Conservation (phyloP, 2,888 invertebrate genomes). For the Trichogramma dendrolimi region DNA sequence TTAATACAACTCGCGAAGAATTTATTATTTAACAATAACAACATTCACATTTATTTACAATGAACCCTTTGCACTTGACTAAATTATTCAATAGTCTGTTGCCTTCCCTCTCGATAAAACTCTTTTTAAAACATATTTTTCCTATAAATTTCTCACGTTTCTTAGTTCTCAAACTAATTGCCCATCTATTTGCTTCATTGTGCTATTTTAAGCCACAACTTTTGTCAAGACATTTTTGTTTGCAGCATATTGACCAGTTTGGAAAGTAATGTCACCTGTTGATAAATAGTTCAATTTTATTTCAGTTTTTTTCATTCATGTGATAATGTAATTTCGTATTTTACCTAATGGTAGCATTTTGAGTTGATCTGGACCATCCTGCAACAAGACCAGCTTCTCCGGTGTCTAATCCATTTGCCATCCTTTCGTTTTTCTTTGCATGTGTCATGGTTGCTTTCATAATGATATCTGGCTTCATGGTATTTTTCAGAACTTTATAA, state of each 20-base stretch:
- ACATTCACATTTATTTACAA: conserved; percentile 24
- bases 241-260: conserved; percentile 28
- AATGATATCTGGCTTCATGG: conserved; percentile 71
- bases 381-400: conserved; percentile 44
- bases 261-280: conserved; percentile 21
- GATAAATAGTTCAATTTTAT: background rate
- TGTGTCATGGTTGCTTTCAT: conserved; percentile 59
- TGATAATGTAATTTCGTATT: background rate
- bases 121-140: background rate
- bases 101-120: conserved; percentile 1
- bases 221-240: conserved; percentile 42
- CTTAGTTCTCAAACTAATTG: too few species aligned
- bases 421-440: conserved; percentile 32
- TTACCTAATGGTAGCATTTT: conserved; percentile 49
- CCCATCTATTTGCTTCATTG: too few species aligned
- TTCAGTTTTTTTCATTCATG: background rate
- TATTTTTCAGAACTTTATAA: conserved; percentile 65
- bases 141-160: too few species aligned
- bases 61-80: background rate
- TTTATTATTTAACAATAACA: conserved; percentile 26
- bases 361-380: conserved; percentile 49
- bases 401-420: conserved; percentile 38
- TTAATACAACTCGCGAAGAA: background rate
- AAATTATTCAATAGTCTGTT: conserved; percentile 14
- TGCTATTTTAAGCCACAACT: conserved; percentile 42